These are phyloP conservation scores for Martes flavigula DNA, from an alignment of 2,797 vertebrate genomes.

Conservation along the genomic window DNA sequence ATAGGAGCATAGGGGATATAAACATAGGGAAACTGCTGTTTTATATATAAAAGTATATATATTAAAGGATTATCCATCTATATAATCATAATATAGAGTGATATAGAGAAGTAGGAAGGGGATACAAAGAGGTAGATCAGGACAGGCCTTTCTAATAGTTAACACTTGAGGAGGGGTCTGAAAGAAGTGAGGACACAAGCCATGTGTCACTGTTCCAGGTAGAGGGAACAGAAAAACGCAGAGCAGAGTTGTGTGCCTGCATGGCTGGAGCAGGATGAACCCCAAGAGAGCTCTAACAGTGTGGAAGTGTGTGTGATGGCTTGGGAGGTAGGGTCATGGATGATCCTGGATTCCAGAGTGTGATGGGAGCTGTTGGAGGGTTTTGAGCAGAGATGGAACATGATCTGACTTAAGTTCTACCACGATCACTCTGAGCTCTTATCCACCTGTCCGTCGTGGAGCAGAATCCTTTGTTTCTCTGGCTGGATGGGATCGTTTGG, in stretches of 20 bases:
- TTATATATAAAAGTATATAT: not conserved
- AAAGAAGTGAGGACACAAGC: not conserved
- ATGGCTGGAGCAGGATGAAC: not conserved
- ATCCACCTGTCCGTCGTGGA: not conserved
- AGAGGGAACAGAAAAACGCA: no score
- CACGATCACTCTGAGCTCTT: not conserved
- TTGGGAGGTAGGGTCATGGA: fast-evolving
- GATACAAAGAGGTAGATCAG: not conserved
- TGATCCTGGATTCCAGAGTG: not conserved
- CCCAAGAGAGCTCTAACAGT: not conserved
- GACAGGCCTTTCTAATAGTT: not conserved
- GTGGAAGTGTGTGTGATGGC: not conserved
- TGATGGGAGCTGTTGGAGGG: not conserved
- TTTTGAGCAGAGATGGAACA: not conserved
- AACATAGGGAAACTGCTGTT: not conserved
- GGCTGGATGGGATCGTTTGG: not conserved
- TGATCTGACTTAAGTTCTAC: not conserved
- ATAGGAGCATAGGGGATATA: not conserved
- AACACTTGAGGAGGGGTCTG: not conserved
- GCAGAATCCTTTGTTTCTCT: not conserved
- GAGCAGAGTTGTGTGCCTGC: fast-evolving
- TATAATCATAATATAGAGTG: not conserved
- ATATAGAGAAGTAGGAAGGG: not conserved
- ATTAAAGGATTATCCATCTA: not conserved
- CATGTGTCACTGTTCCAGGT: not conserved